These are phyloP conservation scores for Drosophila koepferae DNA, from an alignment of 2,888 invertebrate genomes.

Conservation along the genomic window DNA sequence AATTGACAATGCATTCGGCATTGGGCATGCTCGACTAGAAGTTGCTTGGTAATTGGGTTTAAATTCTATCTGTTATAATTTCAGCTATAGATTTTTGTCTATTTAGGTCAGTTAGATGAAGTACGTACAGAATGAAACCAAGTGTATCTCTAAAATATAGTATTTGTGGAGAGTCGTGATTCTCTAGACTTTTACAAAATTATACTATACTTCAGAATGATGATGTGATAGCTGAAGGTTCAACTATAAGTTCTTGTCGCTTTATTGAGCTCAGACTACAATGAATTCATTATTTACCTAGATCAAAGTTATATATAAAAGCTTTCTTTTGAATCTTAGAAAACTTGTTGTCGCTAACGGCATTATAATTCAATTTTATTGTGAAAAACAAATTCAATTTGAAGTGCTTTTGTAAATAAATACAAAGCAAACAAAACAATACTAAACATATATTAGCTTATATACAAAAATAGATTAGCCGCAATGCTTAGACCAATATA, in stretches of 20 bases:
- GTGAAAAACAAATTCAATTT: background rate
- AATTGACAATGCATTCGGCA: background rate
- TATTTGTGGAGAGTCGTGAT: background rate
- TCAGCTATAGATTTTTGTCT: background rate
- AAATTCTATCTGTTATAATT: background rate
- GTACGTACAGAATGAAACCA: too few relatives aligned
- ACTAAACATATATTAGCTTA: background rate
- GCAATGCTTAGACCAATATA: background rate
- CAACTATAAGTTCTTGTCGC: too few relatives aligned
- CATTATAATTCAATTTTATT: conserved; percentile 13
- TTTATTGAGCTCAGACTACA: too few relatives aligned
- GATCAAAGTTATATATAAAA: too few relatives aligned
- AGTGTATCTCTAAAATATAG: background rate
- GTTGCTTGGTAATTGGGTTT: background rate
- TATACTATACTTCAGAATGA: background rate
- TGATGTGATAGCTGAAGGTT: too few relatives aligned
- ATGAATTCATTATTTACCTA: too few relatives aligned
- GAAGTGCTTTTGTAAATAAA: background rate
- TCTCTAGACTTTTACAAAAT: background rate
- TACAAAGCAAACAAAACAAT: conserved; percentile 2
- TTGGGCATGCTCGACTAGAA: background rate
- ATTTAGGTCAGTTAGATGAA: background rate
- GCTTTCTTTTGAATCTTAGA: too few relatives aligned
- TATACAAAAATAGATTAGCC: background rate
- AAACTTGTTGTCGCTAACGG: too few relatives aligned